Conservation (phyloP, 2,888 invertebrate genomes). For the Eupithecia vulgata region DNA sequence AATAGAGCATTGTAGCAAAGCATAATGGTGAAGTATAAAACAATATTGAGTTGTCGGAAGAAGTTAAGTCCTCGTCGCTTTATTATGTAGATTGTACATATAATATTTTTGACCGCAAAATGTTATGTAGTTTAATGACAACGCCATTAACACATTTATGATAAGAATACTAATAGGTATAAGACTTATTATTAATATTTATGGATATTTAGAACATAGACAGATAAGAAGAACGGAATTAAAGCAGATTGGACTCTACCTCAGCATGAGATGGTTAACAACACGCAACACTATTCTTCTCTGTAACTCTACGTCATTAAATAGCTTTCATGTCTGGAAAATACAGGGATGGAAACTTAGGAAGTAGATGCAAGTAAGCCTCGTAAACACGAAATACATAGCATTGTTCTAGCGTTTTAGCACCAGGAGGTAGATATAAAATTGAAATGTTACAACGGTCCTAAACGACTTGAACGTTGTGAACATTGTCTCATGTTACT, state of each 20-base stretch:
- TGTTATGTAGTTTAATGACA: neutral
- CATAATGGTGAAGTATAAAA: slow-evolving; percentile 1
- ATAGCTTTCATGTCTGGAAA: neutral
- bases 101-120: neutral
- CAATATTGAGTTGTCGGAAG: neutral
- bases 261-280: neutral
- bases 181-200: neutral
- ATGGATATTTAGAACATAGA: neutral
- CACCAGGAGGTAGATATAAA: slow-evolving; percentile 8
- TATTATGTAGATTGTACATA: neutral
- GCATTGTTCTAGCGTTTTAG: slow-evolving; percentile 17
- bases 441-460: slow-evolving; percentile 26
- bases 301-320: neutral
- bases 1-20: neutral
- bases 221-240: neutral
- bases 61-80: neutral
- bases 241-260: neutral
- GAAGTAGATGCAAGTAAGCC: neutral
- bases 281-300: neutral
- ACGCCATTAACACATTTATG: neutral
- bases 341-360: neutral
- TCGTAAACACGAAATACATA: slow-evolving; percentile 18
- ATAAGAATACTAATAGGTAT: neutral
- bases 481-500: slow-evolving; percentile 36
- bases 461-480: slow-evolving; percentile 42